These are phyloP conservation scores for Nibea coibor DNA, from an alignment of 2,113 vertebrate species.

Conservation along the genomic window DNA sequence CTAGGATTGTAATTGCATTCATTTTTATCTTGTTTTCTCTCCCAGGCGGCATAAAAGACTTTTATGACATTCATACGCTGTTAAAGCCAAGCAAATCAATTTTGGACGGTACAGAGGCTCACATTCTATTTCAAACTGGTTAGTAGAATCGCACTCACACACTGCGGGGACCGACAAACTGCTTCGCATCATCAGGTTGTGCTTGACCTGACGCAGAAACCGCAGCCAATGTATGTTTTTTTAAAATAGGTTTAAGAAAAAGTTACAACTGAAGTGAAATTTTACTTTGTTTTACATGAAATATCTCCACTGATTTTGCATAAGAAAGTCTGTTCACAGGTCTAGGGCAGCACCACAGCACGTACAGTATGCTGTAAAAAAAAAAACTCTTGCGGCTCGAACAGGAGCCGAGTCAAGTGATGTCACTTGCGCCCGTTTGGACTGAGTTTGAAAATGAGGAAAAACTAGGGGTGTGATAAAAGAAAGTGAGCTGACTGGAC, in stretches of 20 bases:
- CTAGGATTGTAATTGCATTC: conserved; percentile 55
- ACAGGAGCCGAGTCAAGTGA: background rate
- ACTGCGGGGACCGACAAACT: background rate
- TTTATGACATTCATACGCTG: conserved; percentile 56
- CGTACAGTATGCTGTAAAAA: background rate
- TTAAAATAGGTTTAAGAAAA: background rate
- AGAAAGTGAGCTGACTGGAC: background rate
- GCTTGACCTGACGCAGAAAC: background rate
- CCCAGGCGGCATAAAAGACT: conserved; percentile 33
- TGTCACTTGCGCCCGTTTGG: background rate
- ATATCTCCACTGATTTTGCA: too few relatives aligned
- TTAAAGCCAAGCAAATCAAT: conserved; percentile 63
- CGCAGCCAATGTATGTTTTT: background rate
- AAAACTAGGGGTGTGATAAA: background rate
- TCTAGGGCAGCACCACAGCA: too few relatives aligned
- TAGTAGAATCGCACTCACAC: conserved; percentile 21
- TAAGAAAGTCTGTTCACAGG: too few relatives aligned
- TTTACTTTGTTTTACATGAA: background rate
- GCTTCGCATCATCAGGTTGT: background rate
- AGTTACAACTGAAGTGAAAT: background rate
- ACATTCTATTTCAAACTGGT: conserved; percentile 56
- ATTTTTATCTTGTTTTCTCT: conserved; percentile 65
- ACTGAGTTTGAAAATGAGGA: background rate
- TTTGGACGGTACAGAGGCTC: conserved; percentile 43
- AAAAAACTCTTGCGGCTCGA: background rate